Percentiles rank a stretch among this genome's conserved stretches.
Evolutionary conservation across 2,113 vertebrate genomes (phyloP).

Genomic region (Tachycineta bicolor): DNA sequence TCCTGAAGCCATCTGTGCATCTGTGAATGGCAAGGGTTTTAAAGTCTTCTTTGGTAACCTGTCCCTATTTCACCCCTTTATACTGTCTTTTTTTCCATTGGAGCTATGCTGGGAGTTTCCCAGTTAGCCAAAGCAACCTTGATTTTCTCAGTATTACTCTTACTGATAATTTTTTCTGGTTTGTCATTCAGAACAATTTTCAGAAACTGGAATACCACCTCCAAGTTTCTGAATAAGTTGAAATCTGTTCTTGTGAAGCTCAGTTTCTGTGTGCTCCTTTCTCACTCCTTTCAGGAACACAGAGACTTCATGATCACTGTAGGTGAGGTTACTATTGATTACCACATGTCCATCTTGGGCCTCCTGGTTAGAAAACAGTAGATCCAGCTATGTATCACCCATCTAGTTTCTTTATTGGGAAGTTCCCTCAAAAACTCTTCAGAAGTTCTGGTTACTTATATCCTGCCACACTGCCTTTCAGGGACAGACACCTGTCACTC

Average conservation of each 20-base stretch:
- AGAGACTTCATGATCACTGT: not conserved
- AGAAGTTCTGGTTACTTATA: not conserved
- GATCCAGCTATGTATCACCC: rapidly evolving
- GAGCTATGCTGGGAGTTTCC: not conserved
- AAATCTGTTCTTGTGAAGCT: not conserved
- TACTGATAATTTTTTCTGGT: not conserved
- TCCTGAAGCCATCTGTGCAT: not conserved
- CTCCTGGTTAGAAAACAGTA: not conserved
- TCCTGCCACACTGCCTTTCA: not conserved
- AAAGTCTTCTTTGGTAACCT: not conserved
- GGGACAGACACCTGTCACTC: not conserved
- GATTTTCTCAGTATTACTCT: not conserved
- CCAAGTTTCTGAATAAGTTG: not conserved
- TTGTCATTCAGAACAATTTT: not conserved
- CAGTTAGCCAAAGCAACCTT: not conserved
- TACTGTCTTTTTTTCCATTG: not conserved
- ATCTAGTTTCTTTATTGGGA: not conserved
- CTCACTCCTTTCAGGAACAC: not conserved
- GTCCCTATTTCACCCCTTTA: not conserved
- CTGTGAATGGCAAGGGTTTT: not conserved
- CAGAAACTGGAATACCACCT: not conserved
- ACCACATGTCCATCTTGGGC: not conserved
- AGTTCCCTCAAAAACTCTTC: not conserved
- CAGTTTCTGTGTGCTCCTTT: not conserved
- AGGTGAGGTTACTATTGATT: not conserved